Percentiles rank a stretch among this genome's conserved stretches.
Conservation (phyloP, 2,113 vertebrate genomes). For the Amphiprion ocellaris region DNA sequence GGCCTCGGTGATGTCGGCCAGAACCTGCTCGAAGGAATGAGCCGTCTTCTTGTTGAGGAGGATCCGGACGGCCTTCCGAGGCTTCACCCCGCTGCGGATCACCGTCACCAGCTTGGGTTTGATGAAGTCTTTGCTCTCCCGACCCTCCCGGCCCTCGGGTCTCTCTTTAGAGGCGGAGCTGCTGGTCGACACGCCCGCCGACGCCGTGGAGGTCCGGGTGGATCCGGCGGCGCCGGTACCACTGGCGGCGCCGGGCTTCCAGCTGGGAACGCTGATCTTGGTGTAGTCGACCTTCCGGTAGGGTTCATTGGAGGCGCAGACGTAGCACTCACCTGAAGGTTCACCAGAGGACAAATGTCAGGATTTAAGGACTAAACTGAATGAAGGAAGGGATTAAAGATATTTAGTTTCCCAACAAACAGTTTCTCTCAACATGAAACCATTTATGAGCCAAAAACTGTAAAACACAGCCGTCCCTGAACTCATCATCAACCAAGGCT, state of each 20-base stretch:
- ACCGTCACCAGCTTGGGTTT: conserved; percentile 82
- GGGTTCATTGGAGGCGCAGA: conserved; percentile 77
- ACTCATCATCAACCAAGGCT: too few relatives aligned
- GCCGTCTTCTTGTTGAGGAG: conserved; percentile 82
- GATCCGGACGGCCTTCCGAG: conserved; percentile 76
- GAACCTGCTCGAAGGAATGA: conserved; percentile 74
- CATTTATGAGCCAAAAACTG: too few relatives aligned
- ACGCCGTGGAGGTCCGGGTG: conserved; percentile 3
- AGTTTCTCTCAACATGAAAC: too few relatives aligned
- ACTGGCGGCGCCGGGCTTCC: conserved; percentile 70
- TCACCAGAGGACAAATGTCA: too few relatives aligned
- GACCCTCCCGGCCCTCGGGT: conserved; percentile 37
- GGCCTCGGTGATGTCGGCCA: conserved; percentile 79
- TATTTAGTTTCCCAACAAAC: too few relatives aligned
- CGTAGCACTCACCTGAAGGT: conserved; percentile 73
- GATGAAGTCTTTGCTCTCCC: conserved; percentile 79
- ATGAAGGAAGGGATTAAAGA: too few relatives aligned
- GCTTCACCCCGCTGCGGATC: conserved; percentile 80
- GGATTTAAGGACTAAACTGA: too few relatives aligned
- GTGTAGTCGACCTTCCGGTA: conserved; percentile 78
- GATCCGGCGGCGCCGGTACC: not conserved
- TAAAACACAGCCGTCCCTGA: too few relatives aligned
- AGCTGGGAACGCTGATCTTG: conserved; percentile 76
- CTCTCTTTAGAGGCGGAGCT: conserved; percentile 49
- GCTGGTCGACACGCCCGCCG: conserved; percentile 46